Base-by-base conservation (phyloP, 2,113 vertebrate species). In the Malurus cyaneus region DNA sequence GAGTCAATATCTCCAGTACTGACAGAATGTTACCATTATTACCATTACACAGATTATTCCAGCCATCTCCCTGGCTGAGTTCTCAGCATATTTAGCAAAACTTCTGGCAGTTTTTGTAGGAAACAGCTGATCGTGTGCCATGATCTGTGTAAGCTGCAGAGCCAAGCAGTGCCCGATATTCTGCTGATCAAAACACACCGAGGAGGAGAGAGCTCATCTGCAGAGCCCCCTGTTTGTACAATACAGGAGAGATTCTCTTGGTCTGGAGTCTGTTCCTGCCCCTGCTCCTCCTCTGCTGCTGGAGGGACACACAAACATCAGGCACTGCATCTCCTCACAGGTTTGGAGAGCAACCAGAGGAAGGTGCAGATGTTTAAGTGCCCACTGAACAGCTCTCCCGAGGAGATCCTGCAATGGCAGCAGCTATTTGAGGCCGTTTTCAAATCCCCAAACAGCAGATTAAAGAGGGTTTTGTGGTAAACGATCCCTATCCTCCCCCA, bases 361-460 rank as follows among this genome's bases (percentile, higher is more conserved):
- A 32, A 91, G 86, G 66, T 76, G 93, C 96, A 96, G 94, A 88
- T 97, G 96, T 73, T 94, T 39, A 77, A 95, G 78, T 80, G 66
- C 15, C 1, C 46, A 11, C 76, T 86, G 21, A 88, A 13, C 46
- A 53, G 91, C 80, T 1, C 84, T 96, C 81, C 39, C 78, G n/a
- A 60, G 14, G 59, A 88, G 81, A 83, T 34, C 29, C 84, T 69
- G 82, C 73, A 47, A 54, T 14, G 29, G 61, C 78, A 91, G 18
- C 57, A 89, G 89, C 93, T 47, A 12, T 76, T 92, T 61, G 18
- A 54, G 80, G 84, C 91, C 15, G 1, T 95, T 72, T 87, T 61
- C 80, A 16, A 50, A 87, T 85, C 89, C 90, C 93, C 28, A 3
- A 94, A 25, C 44, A 32, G 95, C 94, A 82, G 50, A 80, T 73